Conservation (phyloP, 2,888 invertebrate species). For the Scaptomyza cyrtandrae region DNA sequence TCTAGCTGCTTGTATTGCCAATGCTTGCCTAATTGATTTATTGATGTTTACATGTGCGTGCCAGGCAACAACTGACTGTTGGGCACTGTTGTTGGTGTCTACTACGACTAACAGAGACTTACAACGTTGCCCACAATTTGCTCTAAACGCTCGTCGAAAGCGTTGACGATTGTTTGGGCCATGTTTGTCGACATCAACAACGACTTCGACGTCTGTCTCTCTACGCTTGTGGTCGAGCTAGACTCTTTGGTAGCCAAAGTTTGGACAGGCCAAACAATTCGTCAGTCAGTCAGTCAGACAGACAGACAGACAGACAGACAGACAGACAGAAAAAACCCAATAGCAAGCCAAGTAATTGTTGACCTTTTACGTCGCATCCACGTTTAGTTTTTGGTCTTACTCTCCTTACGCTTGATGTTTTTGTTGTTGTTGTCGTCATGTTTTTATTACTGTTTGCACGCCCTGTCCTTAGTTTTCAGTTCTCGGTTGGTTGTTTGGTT, state of each 20-base stretch:
- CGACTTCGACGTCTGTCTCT: conserved; percentile 26
- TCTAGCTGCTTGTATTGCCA: conserved; percentile 58
- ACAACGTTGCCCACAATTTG: conserved; percentile 78
- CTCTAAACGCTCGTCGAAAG: conserved; percentile 77
- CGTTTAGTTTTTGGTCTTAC: conserved; percentile 59
- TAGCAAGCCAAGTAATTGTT: conserved; percentile 75
- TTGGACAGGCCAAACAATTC: conserved; percentile 79
- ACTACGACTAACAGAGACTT: conserved; percentile 43
- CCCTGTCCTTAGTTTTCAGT: conserved; percentile 50
- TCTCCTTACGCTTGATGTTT: conserved; percentile 30
- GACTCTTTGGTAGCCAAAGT: conserved; percentile 81
- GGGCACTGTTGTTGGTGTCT: conserved; percentile 12
- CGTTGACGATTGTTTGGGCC: conserved; percentile 79
- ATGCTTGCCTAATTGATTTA: conserved; percentile 83
- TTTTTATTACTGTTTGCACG: conserved; percentile 80
- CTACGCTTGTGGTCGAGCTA: conserved; percentile 66
- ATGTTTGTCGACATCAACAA: conserved; percentile 66
- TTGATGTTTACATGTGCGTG: conserved; percentile 84
- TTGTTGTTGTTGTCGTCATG: conserved; percentile 55
- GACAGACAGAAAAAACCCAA: conserved; percentile 3
- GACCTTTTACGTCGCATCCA: conserved; percentile 76
- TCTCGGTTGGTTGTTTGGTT: not conserved
- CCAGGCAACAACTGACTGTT: conserved; percentile 56
- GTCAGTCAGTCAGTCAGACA: conserved; percentile 58
- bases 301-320: conserved; percentile 12